Evolutionary conservation across 2,113 vertebrate species (phyloP), one percentile per base, ranked within the genome.

Genomic region (Podarcis muralis): DNA sequence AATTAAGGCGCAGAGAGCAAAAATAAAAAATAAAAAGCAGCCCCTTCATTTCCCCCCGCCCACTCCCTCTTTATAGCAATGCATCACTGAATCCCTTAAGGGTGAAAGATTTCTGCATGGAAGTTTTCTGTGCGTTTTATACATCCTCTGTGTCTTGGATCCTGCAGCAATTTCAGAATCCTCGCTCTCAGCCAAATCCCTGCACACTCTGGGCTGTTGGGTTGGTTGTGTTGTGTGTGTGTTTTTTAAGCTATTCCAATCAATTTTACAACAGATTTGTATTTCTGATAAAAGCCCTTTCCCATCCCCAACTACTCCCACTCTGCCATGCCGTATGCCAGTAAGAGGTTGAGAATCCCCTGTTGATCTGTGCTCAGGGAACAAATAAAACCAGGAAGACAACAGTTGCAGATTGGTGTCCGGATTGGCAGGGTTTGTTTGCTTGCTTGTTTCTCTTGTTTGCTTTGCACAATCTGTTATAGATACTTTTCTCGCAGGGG

Each of bases 1-100:
- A 95, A 94, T 95, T 88, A 94, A 93, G 90, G 93, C 90, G 57
- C 87, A 6, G 65, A 92, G 94, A 93, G 83, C 59, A 90, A 81
- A 81, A 79, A 83, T 80, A 8, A 75, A 57, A 89, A 62, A 48
- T 1, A 9, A 76, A 57, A 89, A 62, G 43, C 25, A 62, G 12
- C n/a, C 77, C 30, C 4, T 37, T 30, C 16, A 85, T 86, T 92
- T 92, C 87, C 92, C 83, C 5, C 59, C 37, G 20, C 83, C n/a
- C 7, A 18, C 53, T 13, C 85, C 12, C 65, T 57, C 57, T 78
- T 48, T 78, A 74, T 95, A 93, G 91, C 92, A 48, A 88, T 65
- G 85, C 92, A 95, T 94, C 91, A 75, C 35, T 4, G 1, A 87
- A 74, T 93, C 93, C 95, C 96, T 92, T 3, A 1, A 83, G 92